Base-by-base conservation (phyloP, 2,797 vertebrate genomes). In the Chaenodraco wilsoni region DNA sequence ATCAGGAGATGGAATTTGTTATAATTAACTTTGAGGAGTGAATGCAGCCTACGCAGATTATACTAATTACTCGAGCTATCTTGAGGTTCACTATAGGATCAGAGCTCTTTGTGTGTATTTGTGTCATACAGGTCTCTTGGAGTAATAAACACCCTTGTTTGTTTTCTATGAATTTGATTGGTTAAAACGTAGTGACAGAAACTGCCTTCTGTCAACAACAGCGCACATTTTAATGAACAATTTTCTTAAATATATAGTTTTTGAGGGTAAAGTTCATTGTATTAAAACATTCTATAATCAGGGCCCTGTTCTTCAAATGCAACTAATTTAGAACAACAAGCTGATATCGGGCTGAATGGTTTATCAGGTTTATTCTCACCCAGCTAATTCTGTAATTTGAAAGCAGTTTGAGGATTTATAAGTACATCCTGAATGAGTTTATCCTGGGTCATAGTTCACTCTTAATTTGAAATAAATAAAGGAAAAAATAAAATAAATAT, bases 21-120 rank as follows among this genome's bases (percentile, higher is more conserved):
- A 80, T 91, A 93, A 93, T 91, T 93, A 93, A 87, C 88, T 79
- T 74, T 72, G 84, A 88, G 83, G 56, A 85, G 78, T 83, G 72
- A 91, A 87, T 74, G 84, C 83, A 79, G 91, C 87, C 85, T 88
- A 76, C 56, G 14, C 76, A 87, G 87, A 93, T 88, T 89, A 89
- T 78, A 84, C 83, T 90, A 89, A 92, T 91, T 91, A 88, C 83
- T 83, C 65, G 63, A 82, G 86, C 78, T 91, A 83, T 86, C 90
- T 89, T 51, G 52, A 85, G 79, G 66, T 88, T 88, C 77, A 79
- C 80, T 78, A 67, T 85, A 84, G 84, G 74, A 89, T 90, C 78
- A 79, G 73, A 76, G 63, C 76, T 79, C 70, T 83, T 68, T 8
- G 21, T 76, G 74, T 74, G 68, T 67, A 64, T 88, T 69, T 55